A percentile compares a stretch with the other conserved stretches of the same genome.
Conservation (phyloP, 2,888 invertebrate genomes). For the Hyppa rectilinea region DNA sequence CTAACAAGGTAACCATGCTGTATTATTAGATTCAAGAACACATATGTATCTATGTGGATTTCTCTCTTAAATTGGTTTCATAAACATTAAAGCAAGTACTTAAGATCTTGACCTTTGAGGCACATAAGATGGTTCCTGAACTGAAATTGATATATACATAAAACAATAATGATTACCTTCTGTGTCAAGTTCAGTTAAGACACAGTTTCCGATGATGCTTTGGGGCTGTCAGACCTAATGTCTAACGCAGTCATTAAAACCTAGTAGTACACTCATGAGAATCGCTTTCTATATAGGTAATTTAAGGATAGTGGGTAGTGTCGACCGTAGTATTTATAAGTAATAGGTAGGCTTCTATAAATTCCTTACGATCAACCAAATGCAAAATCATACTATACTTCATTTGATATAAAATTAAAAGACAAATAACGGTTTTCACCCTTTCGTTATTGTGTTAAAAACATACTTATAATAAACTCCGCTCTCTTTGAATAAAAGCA, state of each 20-base stretch:
- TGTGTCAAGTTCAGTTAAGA: not conserved
- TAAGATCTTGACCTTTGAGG: constrained; percentile 22
- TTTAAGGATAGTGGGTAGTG: not conserved
- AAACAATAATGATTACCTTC: not conserved
- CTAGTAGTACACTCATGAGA: too few relatives aligned
- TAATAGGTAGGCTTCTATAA: not conserved
- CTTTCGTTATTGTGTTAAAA: too few relatives aligned
- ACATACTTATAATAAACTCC: too few relatives aligned
- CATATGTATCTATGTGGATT: not conserved
- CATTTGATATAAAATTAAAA: too few relatives aligned
- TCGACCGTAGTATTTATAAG: not conserved
- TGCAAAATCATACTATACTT: not conserved
- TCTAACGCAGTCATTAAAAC: not conserved
- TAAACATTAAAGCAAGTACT: not conserved
- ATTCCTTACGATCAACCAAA: not conserved
- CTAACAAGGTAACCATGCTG: constrained; percentile 29
- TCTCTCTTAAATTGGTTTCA: constrained; percentile 22
- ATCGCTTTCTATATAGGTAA: not conserved
- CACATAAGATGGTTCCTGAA: not conserved
- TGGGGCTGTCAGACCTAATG: not conserved
- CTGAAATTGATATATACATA: not conserved
- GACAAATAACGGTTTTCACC: too few relatives aligned
- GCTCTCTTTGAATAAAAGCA: too few relatives aligned
- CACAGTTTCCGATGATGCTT: constrained; percentile 6
- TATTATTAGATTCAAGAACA: constrained; percentile 32